These are phyloP conservation scores for Ornithoptera alexandrae DNA, from an alignment of 2,888 invertebrate species.

Conservation along the genomic window DNA sequence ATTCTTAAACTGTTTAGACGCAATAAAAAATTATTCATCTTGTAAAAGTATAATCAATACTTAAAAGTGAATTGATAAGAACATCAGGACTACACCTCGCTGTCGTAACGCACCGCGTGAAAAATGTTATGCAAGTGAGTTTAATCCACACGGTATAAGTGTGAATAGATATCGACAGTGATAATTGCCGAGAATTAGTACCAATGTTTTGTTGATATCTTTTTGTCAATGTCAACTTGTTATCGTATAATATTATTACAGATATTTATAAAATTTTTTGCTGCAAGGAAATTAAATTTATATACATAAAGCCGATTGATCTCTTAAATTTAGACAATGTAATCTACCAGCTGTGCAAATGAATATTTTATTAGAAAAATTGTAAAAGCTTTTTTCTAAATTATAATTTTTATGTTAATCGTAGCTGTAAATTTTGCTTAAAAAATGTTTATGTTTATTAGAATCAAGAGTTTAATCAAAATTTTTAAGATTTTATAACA, in stretches of 20 bases:
- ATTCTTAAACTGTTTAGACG: conserved; percentile 41
- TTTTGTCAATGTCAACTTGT: conserved; percentile 10
- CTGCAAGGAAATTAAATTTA: too few species aligned
- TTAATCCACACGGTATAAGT: not conserved
- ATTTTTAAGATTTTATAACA: too few species aligned
- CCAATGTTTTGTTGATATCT: conserved; percentile 23
- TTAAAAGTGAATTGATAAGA: conserved; percentile 4
- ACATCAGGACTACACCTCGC: not conserved
- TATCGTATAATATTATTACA: not conserved
- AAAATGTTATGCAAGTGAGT: conserved; percentile 13
- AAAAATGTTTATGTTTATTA: too few species aligned
- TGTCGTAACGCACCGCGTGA: not conserved
- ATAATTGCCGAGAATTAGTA: conserved; percentile 3
- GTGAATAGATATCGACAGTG: not conserved
- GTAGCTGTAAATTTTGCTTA: too few species aligned
- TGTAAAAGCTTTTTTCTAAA: too few species aligned
- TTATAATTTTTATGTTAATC: too few species aligned
- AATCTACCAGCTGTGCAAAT: too few species aligned
- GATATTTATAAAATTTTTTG: too few species aligned
- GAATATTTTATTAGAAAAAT: too few species aligned
- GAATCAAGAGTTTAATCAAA: too few species aligned
- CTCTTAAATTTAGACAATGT: too few species aligned
- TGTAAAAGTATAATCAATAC: conserved; percentile 26
- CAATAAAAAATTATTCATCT: conserved; percentile 53
- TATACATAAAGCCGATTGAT: too few species aligned